phyloP scores from a whole-genome alignment of 1,140 invertebrate genomes.

The Ruditapes philippinarum region DNA sequence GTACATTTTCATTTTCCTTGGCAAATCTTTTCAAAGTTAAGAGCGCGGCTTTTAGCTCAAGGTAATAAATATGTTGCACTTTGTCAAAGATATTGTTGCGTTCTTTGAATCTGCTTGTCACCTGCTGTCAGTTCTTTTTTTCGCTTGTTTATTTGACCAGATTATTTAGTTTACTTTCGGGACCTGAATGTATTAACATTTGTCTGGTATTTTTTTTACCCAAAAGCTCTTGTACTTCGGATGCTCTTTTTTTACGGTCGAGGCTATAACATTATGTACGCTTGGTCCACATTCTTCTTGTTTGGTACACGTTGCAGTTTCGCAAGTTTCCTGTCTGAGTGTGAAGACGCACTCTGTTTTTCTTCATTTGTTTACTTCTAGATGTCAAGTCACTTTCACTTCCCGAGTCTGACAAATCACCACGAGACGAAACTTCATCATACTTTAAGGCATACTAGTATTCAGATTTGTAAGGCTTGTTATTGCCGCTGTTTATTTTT shows the following conservation, averaged over 20 bases:
- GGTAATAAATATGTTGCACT: not conserved
- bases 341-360: not conserved
- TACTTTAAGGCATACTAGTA: not conserved
- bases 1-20: not conserved
- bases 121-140: not conserved
- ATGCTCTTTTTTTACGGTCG: not conserved
- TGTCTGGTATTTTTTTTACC: not conserved
- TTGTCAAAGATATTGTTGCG: no score
- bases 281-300: not conserved
- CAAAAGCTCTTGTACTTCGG: not conserved
- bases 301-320: not conserved
- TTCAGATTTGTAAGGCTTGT: not conserved
- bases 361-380: not conserved
- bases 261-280: slow-evolving; percentile 13
- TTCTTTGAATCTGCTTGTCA: no score
- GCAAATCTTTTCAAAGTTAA: not conserved
- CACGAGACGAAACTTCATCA: not conserved
- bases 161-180: not conserved
- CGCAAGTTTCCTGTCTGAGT: not conserved
- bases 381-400: not conserved
- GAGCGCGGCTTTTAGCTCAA: not conserved
- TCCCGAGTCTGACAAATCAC: no score
- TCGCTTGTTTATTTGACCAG: not conserved
- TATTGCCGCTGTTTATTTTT: not conserved
- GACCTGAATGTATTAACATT: not conserved